These are phyloP conservation scores for Pinctada fucata DNA, from an alignment of 2,888 invertebrate species.

Conservation along the genomic window DNA sequence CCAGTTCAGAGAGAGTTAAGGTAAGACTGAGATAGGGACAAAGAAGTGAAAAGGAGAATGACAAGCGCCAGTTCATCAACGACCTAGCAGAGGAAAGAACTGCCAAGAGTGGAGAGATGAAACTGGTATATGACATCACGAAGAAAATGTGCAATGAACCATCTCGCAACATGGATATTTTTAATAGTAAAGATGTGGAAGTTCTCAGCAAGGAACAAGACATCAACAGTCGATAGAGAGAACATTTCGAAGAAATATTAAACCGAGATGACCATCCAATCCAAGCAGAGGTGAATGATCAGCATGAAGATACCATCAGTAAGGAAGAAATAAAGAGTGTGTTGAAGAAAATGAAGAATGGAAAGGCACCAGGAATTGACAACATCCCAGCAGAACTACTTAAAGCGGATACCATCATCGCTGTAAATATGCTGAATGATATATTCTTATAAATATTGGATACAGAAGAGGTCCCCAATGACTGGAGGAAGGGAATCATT, in stretches of 20 bases:
- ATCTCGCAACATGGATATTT: neutral
- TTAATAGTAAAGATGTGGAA: neutral
- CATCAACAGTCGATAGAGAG: neutral
- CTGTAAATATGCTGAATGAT: neutral
- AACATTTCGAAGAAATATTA: neutral
- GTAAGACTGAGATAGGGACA: neutral
- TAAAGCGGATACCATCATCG: neutral
- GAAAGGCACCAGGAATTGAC: constrained; percentile 2
- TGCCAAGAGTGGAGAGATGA: neutral
- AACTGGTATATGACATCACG: neutral
- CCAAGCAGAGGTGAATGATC: neutral
- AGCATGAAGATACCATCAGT: neutral
- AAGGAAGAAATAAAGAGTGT: neutral
- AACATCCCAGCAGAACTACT: neutral
- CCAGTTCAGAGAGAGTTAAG: neutral
- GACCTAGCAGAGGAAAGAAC: neutral
- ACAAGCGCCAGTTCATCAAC: neutral
- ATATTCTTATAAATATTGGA: neutral
- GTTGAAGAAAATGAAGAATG: neutral
- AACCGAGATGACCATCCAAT: neutral
- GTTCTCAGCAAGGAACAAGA: neutral
- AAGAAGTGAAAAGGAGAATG: neutral
- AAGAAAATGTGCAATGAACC: neutral
- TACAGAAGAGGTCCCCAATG: neutral
- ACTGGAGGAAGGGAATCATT: too few species aligned